Base-by-base conservation (phyloP, 1,140 invertebrate species). In the Saccostrea cuccullata region DNA sequence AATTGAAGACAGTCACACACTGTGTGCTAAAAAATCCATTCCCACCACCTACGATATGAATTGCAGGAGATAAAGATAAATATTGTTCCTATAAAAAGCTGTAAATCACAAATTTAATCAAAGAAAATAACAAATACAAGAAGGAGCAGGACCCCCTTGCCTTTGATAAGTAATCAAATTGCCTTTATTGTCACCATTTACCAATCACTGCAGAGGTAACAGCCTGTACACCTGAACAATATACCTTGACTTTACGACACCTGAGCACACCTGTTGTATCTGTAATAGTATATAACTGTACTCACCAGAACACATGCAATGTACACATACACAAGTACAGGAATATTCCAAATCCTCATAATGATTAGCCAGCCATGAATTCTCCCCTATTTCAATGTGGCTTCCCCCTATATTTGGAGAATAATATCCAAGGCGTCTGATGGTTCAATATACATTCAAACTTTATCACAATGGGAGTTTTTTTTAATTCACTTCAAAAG, bases 381-480 rank as follows among this genome's bases (percentile, higher is more conserved):
- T 77, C 11, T 30, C 8, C 6, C 15, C 23, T 23, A 12, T 23
- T 40, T 17, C 23, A 36, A 11, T 26, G 30, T 36, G 36, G n/a
- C 23, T 77, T 77, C 30, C 26, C 70, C 70, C 70, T 77, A 30
- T 77, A 15, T 77, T 11, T 26, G 15, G 23, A 15, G 70, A 36
- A 36, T 26, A 26, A 30, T 77, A 15, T 77, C 30, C 30, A 77
- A 40, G 12, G 23, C 23, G 23, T 73, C 23, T 23, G 30, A 47
- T 47, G 47, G 47, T 73, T 73, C 67, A 73, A 73, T 73, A 73
- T 73, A 26, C 15, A 77, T 77, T 13, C 26, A 77, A 77, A 77
- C 26, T 77, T 30, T 36, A 77, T 77, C 70, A 77, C 70, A 77
- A 77, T 77, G 70, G 70, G 26, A 36, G 70, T 77, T 73, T 77